Evolutionary conservation across 2,888 invertebrate species (phyloP).

Genomic region (Cremastinae sp.): DNA sequence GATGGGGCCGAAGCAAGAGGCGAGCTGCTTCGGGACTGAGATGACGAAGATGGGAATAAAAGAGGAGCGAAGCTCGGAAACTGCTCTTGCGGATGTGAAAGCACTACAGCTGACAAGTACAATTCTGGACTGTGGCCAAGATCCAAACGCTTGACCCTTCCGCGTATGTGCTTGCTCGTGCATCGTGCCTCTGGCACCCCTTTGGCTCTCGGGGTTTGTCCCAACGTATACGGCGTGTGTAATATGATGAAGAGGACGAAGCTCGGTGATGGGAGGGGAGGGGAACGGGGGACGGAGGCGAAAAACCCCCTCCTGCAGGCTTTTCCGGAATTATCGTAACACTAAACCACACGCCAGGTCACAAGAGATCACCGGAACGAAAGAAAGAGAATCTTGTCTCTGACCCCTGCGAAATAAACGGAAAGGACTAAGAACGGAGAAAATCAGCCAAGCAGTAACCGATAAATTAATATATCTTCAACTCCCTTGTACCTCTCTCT

Average conservation of each 20-base stretch:
- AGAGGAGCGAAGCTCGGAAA: constrained; percentile 51
- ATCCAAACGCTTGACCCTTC: constrained; percentile 71
- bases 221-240: constrained; percentile 30
- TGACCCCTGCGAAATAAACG: constrained; percentile 35
- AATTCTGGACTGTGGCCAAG: constrained; percentile 68
- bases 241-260: too few species aligned
- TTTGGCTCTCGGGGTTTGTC: constrained; percentile 71
- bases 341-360: constrained; percentile 67
- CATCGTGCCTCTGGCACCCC: constrained; percentile 61
- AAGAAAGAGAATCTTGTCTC: constrained; percentile 55
- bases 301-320: constrained; percentile 64
- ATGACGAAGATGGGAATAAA: constrained; percentile 57
- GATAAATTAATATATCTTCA: constrained; percentile 50
- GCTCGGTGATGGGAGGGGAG: too few species aligned
- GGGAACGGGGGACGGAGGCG: too few species aligned
- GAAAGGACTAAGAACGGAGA: constrained; percentile 33
- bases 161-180: constrained; percentile 59
- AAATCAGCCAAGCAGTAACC: constrained; percentile 38
- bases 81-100: constrained; percentile 1
- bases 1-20: constrained; percentile 25
- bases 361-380: constrained; percentile 36
- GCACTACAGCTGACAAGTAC: constrained; percentile 47
- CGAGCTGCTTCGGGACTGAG: constrained; percentile 31
- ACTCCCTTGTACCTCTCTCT: neutral
- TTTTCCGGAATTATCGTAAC: constrained; percentile 73